Evolutionary conservation across 2,113 vertebrate genomes (phyloP).

Genomic region (Variabilichromis moorii): DNA sequence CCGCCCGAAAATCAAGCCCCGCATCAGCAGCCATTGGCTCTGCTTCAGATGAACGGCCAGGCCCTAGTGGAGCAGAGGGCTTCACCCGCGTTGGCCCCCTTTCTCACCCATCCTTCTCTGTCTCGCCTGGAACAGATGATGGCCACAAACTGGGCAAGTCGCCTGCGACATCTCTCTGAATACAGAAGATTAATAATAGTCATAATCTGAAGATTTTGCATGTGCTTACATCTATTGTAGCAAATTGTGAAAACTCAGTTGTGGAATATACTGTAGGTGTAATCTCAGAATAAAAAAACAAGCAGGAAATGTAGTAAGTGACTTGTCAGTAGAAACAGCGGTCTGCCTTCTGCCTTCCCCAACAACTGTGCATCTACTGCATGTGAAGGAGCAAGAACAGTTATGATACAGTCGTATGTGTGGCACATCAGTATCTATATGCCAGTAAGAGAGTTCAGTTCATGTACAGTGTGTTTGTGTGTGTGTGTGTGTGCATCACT

Average conservation of each 20-base stretch:
- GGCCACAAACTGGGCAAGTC: conserved; percentile 76
- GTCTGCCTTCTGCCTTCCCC: neutral
- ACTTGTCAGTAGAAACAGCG: neutral
- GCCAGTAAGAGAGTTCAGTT: neutral
- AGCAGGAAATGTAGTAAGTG: neutral
- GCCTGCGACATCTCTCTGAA: neutral
- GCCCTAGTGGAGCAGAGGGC: conserved; percentile 72
- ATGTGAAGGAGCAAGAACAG: neutral
- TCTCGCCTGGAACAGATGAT: conserved; percentile 66
- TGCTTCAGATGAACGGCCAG: conserved; percentile 66
- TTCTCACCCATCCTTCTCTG: conserved; percentile 71
- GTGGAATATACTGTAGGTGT: neutral
- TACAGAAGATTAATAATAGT: neutral
- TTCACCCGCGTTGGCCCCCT: conserved; percentile 60
- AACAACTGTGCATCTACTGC: neutral
- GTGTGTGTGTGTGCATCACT: neutral
- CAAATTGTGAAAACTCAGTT: neutral
- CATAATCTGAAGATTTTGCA: neutral
- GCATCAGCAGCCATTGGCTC: conserved; percentile 39
- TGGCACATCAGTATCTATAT: neutral
- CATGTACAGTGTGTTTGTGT: neutral
- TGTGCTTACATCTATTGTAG: neutral
- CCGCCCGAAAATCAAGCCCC: conserved; percentile 68
- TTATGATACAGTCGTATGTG: neutral
- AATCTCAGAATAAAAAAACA: neutral